Conservation (phyloP, 2,113 vertebrate species). For the Ginglymostoma cirratum region DNA sequence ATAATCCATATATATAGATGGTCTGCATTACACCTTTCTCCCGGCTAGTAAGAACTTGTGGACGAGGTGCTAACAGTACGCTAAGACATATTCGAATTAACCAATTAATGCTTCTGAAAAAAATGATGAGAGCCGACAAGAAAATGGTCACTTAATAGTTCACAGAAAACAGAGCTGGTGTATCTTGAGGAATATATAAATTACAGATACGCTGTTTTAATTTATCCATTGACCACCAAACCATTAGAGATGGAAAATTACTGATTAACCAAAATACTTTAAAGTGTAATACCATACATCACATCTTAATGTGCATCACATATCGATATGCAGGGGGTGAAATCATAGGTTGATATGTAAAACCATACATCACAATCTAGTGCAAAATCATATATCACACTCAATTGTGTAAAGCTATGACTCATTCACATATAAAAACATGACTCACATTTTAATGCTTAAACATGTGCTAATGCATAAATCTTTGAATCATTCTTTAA, state of each 20-base stretch:
- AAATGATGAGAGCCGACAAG: neutral
- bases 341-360: constrained; percentile 22
- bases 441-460: neutral
- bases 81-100: neutral
- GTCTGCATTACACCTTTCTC: neutral
- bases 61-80: neutral
- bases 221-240: neutral
- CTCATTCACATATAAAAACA: constrained; percentile 15
- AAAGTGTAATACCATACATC: constrained; percentile 22
- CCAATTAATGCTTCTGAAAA: neutral
- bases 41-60: neutral
- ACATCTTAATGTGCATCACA: neutral
- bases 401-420: constrained; percentile 11
- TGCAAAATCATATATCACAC: constrained; percentile 7
- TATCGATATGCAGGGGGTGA: neutral
- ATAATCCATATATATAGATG: neutral
- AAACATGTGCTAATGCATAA: neutral
- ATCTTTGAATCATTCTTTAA: neutral
- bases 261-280: constrained; percentile 29
- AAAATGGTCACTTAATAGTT: neutral
- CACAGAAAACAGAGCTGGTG: neutral
- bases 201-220: neutral
- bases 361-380: constrained; percentile 1
- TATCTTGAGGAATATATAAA: neutral
- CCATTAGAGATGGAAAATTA: constrained; percentile 24